Conservation (phyloP, 1,140 invertebrate species). For the Mycetomoellerius zeteki region DNA sequence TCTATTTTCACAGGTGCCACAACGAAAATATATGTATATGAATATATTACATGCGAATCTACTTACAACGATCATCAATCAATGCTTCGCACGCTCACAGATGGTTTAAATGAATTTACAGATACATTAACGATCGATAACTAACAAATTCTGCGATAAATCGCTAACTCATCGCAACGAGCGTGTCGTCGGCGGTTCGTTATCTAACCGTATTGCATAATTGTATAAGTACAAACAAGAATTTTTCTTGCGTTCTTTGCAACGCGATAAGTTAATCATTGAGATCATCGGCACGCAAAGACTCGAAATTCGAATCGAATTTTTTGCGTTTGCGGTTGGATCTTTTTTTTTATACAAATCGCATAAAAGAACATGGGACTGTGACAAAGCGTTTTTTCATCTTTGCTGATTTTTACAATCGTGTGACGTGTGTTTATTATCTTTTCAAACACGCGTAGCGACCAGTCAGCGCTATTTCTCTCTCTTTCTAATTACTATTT, state of each 20-base stretch:
- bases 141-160: background rate
- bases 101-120: background rate
- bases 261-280: background rate
- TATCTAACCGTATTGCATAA: conserved; percentile 31
- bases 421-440: background rate
- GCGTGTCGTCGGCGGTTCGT: background rate
- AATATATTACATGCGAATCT: no score
- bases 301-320: background rate
- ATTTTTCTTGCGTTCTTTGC: background rate
- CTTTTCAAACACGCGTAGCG: background rate
- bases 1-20: no score
- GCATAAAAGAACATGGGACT: background rate
- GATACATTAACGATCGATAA: background rate
- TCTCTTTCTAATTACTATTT: background rate
- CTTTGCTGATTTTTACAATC: background rate
- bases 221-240: background rate
- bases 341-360: background rate
- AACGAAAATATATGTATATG: no score
- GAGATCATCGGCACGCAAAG: background rate
- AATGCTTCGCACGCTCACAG: background rate
- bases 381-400: background rate
- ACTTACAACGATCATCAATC: background rate
- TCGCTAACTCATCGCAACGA: background rate
- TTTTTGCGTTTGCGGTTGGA: background rate
- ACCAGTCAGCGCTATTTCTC: background rate